phyloP scores from a whole-genome alignment of 2,888 invertebrate species.

The Lypha dubia region DNA sequence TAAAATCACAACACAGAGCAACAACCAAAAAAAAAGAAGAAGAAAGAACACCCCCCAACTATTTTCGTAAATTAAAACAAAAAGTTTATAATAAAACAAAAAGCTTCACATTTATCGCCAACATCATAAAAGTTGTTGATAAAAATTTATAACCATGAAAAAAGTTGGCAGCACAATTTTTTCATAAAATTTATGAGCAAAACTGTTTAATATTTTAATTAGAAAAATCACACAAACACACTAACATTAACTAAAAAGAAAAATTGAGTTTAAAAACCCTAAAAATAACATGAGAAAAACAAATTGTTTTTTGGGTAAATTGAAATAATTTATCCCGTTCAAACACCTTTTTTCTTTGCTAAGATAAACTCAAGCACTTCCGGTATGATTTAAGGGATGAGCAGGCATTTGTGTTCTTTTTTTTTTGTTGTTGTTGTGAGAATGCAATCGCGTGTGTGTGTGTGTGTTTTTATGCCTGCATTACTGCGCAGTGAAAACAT shows the following conservation, averaged over 20 bases:
- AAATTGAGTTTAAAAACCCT: conserved; percentile 5
- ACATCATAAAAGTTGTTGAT: conserved; percentile 48
- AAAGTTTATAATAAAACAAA: conserved; percentile 18
- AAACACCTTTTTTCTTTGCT: conserved; percentile 12
- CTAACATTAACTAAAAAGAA: conserved; percentile 11
- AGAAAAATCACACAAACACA: conserved; percentile 11
- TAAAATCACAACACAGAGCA: background rate
- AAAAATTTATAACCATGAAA: conserved; percentile 37
- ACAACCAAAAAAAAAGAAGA: background rate
- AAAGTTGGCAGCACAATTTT: background rate
- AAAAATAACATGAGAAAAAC: background rate
- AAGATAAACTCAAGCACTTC: conserved; percentile 8
- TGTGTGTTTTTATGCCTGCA: background rate
- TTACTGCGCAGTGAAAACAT: background rate
- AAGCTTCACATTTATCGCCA: background rate
- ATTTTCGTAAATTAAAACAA: conserved; percentile 40
- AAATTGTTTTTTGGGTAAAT: background rate
- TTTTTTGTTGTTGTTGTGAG: too few relatives aligned
- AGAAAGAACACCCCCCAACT: background rate
- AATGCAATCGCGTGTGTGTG: too few relatives aligned
- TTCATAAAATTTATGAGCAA: conserved; percentile 21
- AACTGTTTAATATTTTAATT: conserved; percentile 24
- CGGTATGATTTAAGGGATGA: conserved; percentile 4
- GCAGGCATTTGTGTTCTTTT: background rate
- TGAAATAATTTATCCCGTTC: conserved; percentile 3